These are phyloP conservation scores for Sebastes jordani DNA, from an alignment of 2,797 vertebrate genomes.

Conservation along the genomic window DNA sequence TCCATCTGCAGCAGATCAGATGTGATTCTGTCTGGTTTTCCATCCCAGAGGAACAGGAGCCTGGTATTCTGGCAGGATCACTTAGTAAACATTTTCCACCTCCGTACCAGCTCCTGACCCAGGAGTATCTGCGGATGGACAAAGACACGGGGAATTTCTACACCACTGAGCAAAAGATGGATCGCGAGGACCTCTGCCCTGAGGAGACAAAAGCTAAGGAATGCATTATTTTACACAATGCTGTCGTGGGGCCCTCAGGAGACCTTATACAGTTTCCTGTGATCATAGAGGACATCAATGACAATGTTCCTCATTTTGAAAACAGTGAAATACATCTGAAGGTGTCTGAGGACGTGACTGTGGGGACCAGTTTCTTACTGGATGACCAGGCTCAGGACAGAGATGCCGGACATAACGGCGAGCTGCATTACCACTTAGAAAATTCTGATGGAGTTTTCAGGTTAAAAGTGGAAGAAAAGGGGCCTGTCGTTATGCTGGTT, in stretches of 20 bases:
- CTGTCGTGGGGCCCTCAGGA: slow-evolving; percentile 69
- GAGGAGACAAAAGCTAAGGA: slow-evolving; percentile 59
- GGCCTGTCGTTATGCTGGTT: slow-evolving; percentile 59
- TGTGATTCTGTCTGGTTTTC: slow-evolving; percentile 66
- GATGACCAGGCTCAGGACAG: slow-evolving; percentile 78
- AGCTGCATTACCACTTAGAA: slow-evolving; percentile 74
- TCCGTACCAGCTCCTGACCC: slow-evolving; percentile 77
- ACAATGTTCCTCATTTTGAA: slow-evolving; percentile 82
- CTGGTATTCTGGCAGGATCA: slow-evolving; percentile 72
- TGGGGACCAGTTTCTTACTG: slow-evolving; percentile 73
- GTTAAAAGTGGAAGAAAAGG: slow-evolving; percentile 60
- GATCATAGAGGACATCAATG: slow-evolving; percentile 83
- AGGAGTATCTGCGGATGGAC: slow-evolving; percentile 74
- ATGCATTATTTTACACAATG: slow-evolving; percentile 75
- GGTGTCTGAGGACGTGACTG: slow-evolving; percentile 75
- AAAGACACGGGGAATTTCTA: slow-evolving; percentile 76
- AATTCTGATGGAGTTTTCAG: slow-evolving; percentile 69
- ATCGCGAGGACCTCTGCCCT: slow-evolving; percentile 81
- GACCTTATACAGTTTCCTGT: slow-evolving; percentile 79
- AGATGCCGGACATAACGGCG: slow-evolving; percentile 73
- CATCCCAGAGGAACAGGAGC: slow-evolving; percentile 74
- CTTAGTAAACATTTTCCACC: slow-evolving; percentile 67
- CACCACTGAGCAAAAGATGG: slow-evolving; percentile 75
- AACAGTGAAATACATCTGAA: slow-evolving; percentile 72
- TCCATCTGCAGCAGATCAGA: slow-evolving; percentile 67